Evolutionary conservation across 1,140 invertebrate species (phyloP), one percentile per base, ranked within the genome.

Genomic region (Nomia melanderi): DNA sequence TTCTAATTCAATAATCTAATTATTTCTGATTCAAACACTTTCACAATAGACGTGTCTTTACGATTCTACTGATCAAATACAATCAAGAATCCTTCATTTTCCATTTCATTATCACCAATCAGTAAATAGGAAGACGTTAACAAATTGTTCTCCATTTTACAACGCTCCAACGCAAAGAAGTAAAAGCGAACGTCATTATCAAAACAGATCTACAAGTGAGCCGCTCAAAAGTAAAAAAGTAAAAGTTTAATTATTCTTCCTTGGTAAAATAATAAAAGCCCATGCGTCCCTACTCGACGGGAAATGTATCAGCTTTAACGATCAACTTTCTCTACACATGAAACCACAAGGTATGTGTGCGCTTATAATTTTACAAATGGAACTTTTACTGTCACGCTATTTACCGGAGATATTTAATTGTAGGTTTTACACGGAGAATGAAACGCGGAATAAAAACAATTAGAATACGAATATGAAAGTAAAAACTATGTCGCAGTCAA

Each of bases 311-410:
- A 54, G 65, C 27, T 25, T 69, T 39, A 39, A 56, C 33, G 50
- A 69, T 69, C 66, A 69, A 56, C 66, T 69, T 69, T 69, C 66
- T 33, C 50, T 20, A 31, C 50, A 56, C 23, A 36, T 56, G n/a
- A 31, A 69, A 39, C 27, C 25, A 56, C 66, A 56, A 69, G 33
- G 50, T 27, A 31, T 33, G 56, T 27, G 25, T 36, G 20, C 25
- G 23, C 54, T 57, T 69, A 56, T 17, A 27, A 23, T 39, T 56
- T 39, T 11, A 33, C 27, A 36, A 39, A 56, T 20, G n/a, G 33
- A 36, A 36, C 54, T 23, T 33, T 8, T 36, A 67, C 31, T 36
- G 33, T 39, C 47, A 11, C 29, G 9, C 23, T 54, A 54, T 36
- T 27, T 36, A 36, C 50, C 23, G 4, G 47, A 36, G 25, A 67